Evolutionary conservation across 1,140 invertebrate genomes (phyloP).

Genomic region (Diploscapter pachys): DNA sequence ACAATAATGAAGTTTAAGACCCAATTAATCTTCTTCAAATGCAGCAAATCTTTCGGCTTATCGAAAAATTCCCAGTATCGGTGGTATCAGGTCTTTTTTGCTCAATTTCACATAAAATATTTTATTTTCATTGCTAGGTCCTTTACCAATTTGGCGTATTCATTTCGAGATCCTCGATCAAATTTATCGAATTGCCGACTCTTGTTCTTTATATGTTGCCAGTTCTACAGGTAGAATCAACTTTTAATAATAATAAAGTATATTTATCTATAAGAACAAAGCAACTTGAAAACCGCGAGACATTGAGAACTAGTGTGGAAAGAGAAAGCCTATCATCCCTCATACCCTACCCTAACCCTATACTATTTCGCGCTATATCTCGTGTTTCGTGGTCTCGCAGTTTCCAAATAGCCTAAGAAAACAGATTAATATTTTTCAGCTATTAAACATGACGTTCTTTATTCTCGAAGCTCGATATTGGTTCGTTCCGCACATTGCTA

Average conservation of each 20-base stretch:
- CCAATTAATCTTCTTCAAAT: slow-evolving; percentile 66
- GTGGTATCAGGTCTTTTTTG: slow-evolving; percentile 77
- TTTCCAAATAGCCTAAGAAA: no score
- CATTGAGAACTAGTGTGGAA: no score
- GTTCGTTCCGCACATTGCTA: no score
- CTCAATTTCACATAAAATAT: slow-evolving; percentile 1
- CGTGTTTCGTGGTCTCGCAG: no score
- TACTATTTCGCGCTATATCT: no score
- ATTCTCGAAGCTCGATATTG: no score
- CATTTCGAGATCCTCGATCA: slow-evolving; percentile 78
- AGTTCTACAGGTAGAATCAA: slow-evolving; percentile 69
- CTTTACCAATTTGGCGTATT: slow-evolving; percentile 85
- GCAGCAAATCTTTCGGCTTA: slow-evolving; percentile 67
- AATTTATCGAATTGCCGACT: slow-evolving; percentile 67
- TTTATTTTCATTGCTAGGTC: slow-evolving; percentile 59
- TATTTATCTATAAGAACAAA: background rate
- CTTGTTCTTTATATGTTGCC: slow-evolving; percentile 69
- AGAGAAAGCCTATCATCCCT: no score
- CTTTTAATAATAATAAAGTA: background rate
- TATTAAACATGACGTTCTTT: no score
- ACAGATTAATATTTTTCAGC: background rate
- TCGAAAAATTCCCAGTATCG: slow-evolving; percentile 71
- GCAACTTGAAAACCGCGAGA: no score
- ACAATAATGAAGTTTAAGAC: slow-evolving; percentile 61
- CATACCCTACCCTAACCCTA: no score